phyloP scores from a whole-genome alignment of 2,797 vertebrate species.

The Sternarchorhynchus goeldii region DNA sequence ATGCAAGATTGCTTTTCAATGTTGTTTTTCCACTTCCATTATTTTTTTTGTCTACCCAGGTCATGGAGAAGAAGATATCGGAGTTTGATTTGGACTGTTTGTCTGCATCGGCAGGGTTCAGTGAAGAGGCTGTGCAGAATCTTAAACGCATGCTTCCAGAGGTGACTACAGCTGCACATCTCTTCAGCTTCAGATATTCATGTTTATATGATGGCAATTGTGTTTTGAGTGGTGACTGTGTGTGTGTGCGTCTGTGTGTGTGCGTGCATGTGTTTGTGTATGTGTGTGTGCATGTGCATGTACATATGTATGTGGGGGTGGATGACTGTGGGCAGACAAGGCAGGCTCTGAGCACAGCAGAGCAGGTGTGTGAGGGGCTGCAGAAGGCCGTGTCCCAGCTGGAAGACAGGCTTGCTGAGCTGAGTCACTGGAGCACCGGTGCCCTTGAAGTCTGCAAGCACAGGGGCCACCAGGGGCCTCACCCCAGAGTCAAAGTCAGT shows the following conservation, averaged over 20 bases:
- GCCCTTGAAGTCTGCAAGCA: constrained; percentile 59
- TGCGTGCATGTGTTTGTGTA: neutral
- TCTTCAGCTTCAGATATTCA: neutral
- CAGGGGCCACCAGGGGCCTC: constrained; percentile 26
- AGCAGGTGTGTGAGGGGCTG: constrained; percentile 60
- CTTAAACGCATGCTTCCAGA: constrained; percentile 58
- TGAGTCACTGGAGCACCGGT: constrained; percentile 66
- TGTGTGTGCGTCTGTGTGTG: neutral
- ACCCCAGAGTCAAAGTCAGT: constrained; percentile 54
- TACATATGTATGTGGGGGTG: neutral
- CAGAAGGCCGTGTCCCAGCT: constrained; percentile 62
- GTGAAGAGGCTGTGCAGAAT: constrained; percentile 52
- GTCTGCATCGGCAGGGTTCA: constrained; percentile 51
- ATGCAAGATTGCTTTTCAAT: neutral
- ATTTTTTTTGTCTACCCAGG: neutral
- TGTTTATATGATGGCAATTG: neutral
- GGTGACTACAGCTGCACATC: constrained; percentile 54
- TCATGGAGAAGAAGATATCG: constrained; percentile 60
- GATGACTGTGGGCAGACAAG: constrained; percentile 32
- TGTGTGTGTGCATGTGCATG: too few species aligned
- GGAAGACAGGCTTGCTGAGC: constrained; percentile 65
- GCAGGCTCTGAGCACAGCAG: constrained; percentile 60
- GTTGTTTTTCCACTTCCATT: neutral
- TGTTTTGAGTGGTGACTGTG: neutral
- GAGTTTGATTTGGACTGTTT: constrained; percentile 56